Percentiles rank a stretch among this genome's conserved stretches.
These are phyloP conservation scores for Andrena dorsata DNA, from an alignment of 2,888 invertebrate species.

Conservation along the genomic window DNA sequence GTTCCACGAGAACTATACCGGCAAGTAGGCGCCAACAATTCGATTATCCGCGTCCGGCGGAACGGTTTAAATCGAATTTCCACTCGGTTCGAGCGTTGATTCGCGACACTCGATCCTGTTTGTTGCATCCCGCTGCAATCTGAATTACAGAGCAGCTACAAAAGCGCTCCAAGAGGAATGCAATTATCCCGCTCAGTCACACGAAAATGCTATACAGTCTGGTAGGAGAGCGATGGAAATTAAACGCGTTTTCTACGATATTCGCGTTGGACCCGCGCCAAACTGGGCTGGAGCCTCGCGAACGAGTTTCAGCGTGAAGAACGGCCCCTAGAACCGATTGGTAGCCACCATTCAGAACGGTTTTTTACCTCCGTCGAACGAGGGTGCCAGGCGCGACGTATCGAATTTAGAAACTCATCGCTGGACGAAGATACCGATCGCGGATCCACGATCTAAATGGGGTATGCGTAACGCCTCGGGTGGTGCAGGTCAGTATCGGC, in stretches of 20 bases:
- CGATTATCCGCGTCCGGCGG: conserved; percentile 2
- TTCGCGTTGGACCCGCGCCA: conserved; percentile 43
- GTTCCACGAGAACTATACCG: neutral
- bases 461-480: conserved; percentile 42
- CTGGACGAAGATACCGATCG: conserved; percentile 38
- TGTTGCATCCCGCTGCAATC: conserved; percentile 8
- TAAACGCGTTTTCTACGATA: conserved; percentile 40
- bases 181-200: conserved; percentile 50
- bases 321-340: neutral
- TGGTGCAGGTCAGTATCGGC: conserved; percentile 57
- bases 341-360: neutral
- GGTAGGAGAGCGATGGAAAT: conserved; percentile 42
- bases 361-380: neutral
- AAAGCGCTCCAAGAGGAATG: conserved; percentile 24
- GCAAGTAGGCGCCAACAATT: conserved; percentile 7
- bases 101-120: conserved; percentile 26
- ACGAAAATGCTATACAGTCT: conserved; percentile 37
- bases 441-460: conserved; percentile 49
- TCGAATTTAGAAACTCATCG: conserved; percentile 47
- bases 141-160: conserved; percentile 20
- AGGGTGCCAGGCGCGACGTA: conserved; percentile 7
- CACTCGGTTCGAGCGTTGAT: conserved; percentile 9
- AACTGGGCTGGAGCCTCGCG: conserved; percentile 4
- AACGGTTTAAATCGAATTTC: conserved; percentile 51
- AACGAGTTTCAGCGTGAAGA: neutral